phyloP scores from a whole-genome alignment of 2,113 vertebrate species.

The Haliaeetus leucogaster region DNA sequence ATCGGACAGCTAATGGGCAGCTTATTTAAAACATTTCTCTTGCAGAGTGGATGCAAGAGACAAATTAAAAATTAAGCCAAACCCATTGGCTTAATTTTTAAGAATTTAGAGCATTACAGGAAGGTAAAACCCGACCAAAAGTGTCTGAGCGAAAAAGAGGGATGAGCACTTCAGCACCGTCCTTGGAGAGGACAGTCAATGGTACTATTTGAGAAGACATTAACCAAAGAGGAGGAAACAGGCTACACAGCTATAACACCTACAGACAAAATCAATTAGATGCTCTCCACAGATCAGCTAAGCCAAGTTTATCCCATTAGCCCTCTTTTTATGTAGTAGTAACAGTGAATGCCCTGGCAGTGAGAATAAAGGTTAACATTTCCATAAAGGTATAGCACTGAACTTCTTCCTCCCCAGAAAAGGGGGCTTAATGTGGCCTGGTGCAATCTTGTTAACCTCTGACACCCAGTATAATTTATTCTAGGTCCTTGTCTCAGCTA shows the following conservation, averaged over 20 bases:
- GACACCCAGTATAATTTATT: neutral
- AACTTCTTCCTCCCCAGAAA: neutral
- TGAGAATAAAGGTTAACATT: neutral
- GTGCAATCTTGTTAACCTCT: neutral
- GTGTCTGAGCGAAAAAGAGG: neutral
- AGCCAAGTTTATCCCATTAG: neutral
- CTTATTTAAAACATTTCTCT: neutral
- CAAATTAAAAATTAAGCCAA: neutral
- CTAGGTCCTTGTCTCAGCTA: neutral
- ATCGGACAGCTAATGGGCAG: neutral
- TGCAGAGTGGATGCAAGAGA: neutral
- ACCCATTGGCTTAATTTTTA: neutral
- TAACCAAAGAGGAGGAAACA: neutral
- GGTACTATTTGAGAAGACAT: neutral
- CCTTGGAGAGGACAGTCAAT: neutral
- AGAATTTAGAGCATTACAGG: neutral
- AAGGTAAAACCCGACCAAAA: neutral
- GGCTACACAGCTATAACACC: neutral
- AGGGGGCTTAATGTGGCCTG: neutral
- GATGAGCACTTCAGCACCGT: neutral
- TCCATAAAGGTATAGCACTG: neutral
- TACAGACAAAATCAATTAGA: neutral
- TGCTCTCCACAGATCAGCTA: neutral
- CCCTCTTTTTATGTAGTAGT: neutral
- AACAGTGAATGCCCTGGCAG: neutral